These are phyloP conservation scores for Acrossocheilus wenchowensis DNA, from an alignment of 2,797 vertebrate species.

Conservation along the genomic window DNA sequence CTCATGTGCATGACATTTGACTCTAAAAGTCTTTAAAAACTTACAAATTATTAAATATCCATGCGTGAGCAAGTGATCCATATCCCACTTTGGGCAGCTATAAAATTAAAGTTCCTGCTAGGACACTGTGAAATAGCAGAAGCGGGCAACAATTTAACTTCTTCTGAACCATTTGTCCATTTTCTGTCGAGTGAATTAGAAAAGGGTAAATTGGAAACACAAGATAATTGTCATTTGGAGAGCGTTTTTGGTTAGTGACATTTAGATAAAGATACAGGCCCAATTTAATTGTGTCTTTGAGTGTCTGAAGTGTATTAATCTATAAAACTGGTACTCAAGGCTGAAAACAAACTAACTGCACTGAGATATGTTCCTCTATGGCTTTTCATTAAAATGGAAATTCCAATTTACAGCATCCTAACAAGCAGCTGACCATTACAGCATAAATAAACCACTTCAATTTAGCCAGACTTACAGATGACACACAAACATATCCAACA, in stretches of 20 bases:
- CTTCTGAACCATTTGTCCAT: not conserved
- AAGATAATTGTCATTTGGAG: constrained; percentile 12
- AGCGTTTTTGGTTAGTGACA: not conserved
- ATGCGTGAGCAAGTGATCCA: constrained; percentile 15
- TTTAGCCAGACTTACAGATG: constrained; percentile 51
- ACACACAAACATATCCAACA: constrained; percentile 61
- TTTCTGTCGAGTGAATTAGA: constrained; percentile 3
- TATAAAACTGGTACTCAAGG: not conserved
- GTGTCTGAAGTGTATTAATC: constrained; percentile 21
- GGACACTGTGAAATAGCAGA: not conserved
- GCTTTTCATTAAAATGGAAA: constrained; percentile 66
- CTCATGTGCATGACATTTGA: not conserved
- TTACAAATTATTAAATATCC: not conserved
- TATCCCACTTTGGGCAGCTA: not conserved
- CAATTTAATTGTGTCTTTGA: constrained; percentile 14
- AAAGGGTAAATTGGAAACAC: not conserved
- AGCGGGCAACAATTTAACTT: not conserved
- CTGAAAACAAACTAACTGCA: not conserved
- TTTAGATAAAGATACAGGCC: not conserved
- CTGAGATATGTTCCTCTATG: constrained; percentile 61
- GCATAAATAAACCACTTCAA: constrained; percentile 55
- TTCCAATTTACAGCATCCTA: constrained; percentile 57
- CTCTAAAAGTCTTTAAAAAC: not conserved
- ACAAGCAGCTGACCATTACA: constrained; percentile 54
- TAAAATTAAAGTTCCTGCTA: not conserved